A percentile compares a stretch with the other conserved stretches of the same genome.
Conservation (phyloP, 2,888 invertebrate genomes). For the Ectemnius lituratus region DNA sequence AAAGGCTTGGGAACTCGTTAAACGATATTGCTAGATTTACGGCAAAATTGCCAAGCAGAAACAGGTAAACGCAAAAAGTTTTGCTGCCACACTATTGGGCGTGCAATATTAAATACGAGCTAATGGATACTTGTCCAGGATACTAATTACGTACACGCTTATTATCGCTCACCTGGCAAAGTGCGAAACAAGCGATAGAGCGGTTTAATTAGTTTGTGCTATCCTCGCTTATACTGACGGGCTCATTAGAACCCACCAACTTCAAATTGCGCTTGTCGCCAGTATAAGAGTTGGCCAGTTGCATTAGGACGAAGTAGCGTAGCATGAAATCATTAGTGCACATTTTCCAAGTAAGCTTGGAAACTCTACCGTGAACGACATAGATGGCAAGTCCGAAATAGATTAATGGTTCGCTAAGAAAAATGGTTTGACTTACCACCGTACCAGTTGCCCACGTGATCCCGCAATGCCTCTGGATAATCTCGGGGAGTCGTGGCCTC, state of each 20-base stretch:
- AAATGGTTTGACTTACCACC: conserved; percentile 79
- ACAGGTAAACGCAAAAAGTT: too few species aligned
- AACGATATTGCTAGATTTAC: too few species aligned
- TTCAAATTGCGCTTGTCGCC: too few species aligned
- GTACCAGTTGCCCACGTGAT: conserved; percentile 79
- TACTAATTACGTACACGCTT: conserved; percentile 1
- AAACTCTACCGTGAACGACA: background rate
- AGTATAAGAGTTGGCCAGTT: too few species aligned
- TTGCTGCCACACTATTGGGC: too few species aligned
- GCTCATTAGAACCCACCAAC: background rate
- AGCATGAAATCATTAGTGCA: background rate
- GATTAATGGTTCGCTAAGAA: conserved; percentile 10
- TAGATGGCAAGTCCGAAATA: conserved; percentile 20
- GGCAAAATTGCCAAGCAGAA: too few species aligned
- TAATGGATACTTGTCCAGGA: background rate
- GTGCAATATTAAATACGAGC: too few species aligned
- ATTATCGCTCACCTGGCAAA: background rate
- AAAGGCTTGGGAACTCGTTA: too few species aligned
- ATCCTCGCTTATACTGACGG: background rate
- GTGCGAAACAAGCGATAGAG: conserved; percentile 1
- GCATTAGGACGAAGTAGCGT: background rate
- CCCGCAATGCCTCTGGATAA: conserved; percentile 73
- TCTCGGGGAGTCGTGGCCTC: conserved; percentile 70
- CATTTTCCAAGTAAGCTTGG: background rate
- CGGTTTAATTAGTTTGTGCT: conserved; percentile 1